These are phyloP conservation scores for Harpagifer antarcticus DNA, from an alignment of 2,797 vertebrate species.

Conservation along the genomic window DNA sequence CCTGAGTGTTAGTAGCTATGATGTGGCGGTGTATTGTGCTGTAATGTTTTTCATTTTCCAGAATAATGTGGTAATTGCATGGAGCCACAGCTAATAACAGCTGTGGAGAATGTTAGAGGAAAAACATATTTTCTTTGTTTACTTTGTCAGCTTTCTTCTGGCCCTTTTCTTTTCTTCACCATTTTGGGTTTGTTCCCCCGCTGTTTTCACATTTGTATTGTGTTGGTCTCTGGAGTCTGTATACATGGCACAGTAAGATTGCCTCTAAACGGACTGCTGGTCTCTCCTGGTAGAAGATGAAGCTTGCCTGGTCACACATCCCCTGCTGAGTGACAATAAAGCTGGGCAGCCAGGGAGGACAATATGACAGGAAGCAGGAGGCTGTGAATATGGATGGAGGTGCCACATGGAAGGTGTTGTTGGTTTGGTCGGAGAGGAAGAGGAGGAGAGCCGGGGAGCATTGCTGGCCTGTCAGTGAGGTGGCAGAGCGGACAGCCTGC, in stretches of 20 bases:
- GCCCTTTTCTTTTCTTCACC: slow-evolving; percentile 31
- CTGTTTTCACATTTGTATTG: slow-evolving; percentile 59
- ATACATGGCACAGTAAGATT: slow-evolving; percentile 65
- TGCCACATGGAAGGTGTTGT: slow-evolving; percentile 26
- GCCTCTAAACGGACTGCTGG: slow-evolving; percentile 62
- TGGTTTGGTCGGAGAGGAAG: slow-evolving; percentile 32
- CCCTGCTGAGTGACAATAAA: slow-evolving; percentile 70
- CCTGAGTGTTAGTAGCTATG: not conserved
- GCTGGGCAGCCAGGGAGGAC: slow-evolving; percentile 62
- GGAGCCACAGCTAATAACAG: slow-evolving; percentile 60
- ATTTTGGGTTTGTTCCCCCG: slow-evolving; percentile 31
- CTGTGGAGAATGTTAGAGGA: slow-evolving; percentile 36
- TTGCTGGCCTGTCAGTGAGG: slow-evolving; percentile 65
- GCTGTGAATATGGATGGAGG: slow-evolving; percentile 76
- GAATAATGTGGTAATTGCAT: slow-evolving; percentile 68
- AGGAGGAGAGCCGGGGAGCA: slow-evolving; percentile 37
- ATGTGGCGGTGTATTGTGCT: slow-evolving; percentile 4
- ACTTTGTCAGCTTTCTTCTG: slow-evolving; percentile 46
- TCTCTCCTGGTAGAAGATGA: slow-evolving; percentile 65
- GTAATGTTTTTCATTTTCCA: slow-evolving; percentile 33
- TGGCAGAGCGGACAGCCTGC: slow-evolving; percentile 60
- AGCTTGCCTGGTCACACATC: slow-evolving; percentile 65
- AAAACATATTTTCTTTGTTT: slow-evolving; percentile 57
- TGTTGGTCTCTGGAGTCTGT: slow-evolving; percentile 40
- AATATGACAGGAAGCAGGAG: slow-evolving; percentile 71